A percentile compares a stretch with the other conserved stretches of the same genome.
phyloP scores from a whole-genome alignment of 1,140 invertebrate genomes.

The Oppia nitens region DNA sequence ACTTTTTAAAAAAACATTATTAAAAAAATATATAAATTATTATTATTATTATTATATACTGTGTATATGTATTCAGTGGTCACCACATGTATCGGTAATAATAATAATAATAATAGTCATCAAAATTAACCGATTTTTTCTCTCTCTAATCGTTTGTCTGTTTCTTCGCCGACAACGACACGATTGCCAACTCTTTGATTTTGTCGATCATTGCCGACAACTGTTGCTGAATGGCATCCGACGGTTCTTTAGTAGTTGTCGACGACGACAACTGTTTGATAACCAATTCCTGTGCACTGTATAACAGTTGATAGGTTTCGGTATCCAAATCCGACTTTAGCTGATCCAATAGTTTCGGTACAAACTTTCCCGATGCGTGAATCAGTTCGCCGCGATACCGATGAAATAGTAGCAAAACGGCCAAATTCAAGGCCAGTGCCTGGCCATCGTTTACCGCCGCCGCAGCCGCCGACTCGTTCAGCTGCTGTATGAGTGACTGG shows the following conservation, averaged over 20 bases:
- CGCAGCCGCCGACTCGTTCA: constrained; percentile 27
- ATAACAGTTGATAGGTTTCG: constrained; percentile 42
- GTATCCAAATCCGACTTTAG: constrained; percentile 47
- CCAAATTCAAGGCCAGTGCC: constrained; percentile 54
- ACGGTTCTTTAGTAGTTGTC: constrained; percentile 30
- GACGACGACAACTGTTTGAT: constrained; percentile 43
- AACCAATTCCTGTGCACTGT: constrained; percentile 52
- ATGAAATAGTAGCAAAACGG: constrained; percentile 61
- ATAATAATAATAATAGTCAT: no score
- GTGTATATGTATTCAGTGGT: no score
- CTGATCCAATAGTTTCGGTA: constrained; percentile 55
- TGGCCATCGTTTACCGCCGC: constrained; percentile 24
- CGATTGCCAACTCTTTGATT: background rate
- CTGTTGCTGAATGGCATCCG: constrained; percentile 28
- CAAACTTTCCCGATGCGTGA: constrained; percentile 77
- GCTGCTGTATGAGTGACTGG: constrained; percentile 57
- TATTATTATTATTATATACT: no score
- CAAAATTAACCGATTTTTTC: no score
- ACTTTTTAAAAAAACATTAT: no score
- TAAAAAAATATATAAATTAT: no score
- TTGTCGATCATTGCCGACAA: background rate
- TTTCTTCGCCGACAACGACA: background rate
- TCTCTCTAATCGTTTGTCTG: no score
- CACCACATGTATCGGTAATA: no score
- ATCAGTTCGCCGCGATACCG: constrained; percentile 54